Evolutionary conservation across 2,888 invertebrate genomes (phyloP).

Genomic region (Erannis defoliaria): DNA sequence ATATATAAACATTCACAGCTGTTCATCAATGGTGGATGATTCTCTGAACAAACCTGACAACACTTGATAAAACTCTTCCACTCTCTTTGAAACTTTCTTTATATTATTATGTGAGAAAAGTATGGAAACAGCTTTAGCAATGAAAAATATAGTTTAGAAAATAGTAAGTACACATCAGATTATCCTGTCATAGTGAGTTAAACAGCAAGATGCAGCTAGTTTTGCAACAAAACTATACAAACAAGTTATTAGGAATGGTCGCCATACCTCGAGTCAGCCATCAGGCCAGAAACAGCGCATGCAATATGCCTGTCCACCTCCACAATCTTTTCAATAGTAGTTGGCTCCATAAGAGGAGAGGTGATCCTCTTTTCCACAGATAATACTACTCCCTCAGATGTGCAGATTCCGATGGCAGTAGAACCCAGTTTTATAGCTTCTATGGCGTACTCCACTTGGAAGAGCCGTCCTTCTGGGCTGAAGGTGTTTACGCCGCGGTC

Average conservation of each 20-base stretch:
- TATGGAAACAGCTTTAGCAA: no score
- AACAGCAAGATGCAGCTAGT: not conserved
- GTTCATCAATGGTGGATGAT: no score
- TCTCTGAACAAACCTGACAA: no score
- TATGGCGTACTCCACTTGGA: slow-evolving; percentile 99
- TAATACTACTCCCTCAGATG: slow-evolving; percentile 97
- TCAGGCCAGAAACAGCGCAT: slow-evolving; percentile 98
- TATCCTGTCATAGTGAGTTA: no score
- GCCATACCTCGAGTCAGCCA: slow-evolving; percentile 96
- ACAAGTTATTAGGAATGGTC: not conserved
- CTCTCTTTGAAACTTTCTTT: no score
- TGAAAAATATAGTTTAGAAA: no score
- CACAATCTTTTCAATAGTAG: slow-evolving; percentile 99
- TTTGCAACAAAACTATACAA: not conserved
- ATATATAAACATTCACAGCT: no score
- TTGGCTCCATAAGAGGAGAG: slow-evolving; percentile 98
- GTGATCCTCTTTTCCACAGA: slow-evolving; percentile 99
- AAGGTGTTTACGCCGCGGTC: slow-evolving; percentile 99
- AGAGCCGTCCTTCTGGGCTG: slow-evolving; percentile 99
- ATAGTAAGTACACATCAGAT: no score
- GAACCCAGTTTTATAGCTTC: slow-evolving; percentile 99
- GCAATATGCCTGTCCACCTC: slow-evolving; percentile 99
- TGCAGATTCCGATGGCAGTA: slow-evolving; percentile 99
- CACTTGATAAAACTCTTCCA: no score
- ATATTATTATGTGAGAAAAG: no score